Percentiles rank a stretch among this genome's conserved stretches.
phyloP scores from a whole-genome alignment of 2,113 vertebrate genomes.

The Bothrops jararaca region DNA sequence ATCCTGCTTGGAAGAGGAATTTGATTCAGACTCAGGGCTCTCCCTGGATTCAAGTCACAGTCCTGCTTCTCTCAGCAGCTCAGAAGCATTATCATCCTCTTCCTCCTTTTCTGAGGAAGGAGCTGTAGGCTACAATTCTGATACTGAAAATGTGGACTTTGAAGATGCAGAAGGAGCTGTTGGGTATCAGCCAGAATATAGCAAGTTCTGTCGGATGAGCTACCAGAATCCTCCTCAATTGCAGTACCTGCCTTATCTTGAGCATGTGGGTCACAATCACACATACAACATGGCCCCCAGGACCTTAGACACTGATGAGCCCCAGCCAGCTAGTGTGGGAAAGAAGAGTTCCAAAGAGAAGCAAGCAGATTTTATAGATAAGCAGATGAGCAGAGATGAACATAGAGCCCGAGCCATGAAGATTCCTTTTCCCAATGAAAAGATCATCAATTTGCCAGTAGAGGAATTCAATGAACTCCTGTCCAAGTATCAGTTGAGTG shows the following conservation, averaged over 20 bases:
- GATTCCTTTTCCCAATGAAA: constrained; percentile 97
- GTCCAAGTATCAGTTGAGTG: constrained; percentile 93
- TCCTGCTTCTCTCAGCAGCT: constrained; percentile 95
- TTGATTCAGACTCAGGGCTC: constrained; percentile 95
- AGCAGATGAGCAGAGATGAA: constrained; percentile 92
- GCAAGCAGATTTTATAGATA: constrained; percentile 81
- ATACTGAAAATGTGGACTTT: constrained; percentile 86
- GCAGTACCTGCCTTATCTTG: constrained; percentile 87
- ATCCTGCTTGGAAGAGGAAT: constrained; percentile 90
- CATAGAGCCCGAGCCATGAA: constrained; percentile 93
- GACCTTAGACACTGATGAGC: constrained; percentile 68
- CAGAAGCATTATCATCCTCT: constrained; percentile 82
- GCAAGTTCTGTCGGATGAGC: constrained; percentile 98
- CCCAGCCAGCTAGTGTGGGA: constrained; percentile 59
- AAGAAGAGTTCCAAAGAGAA: constrained; percentile 85
- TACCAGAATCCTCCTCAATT: constrained; percentile 91
- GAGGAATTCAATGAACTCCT: constrained; percentile 98
- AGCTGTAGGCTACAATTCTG: constrained; percentile 94
- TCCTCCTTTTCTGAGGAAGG: constrained; percentile 93
- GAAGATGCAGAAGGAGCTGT: constrained; percentile 88
- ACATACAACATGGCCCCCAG: constrained; percentile 91
- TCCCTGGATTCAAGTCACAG: constrained; percentile 96
- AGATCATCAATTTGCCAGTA: constrained; percentile 95
- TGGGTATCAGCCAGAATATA: constrained; percentile 91
- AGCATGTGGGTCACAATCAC: constrained; percentile 93